Percentiles rank a stretch among this genome's conserved stretches.
phyloP scores from a whole-genome alignment of 2,797 vertebrate genomes.

The Pristis pectinata region DNA sequence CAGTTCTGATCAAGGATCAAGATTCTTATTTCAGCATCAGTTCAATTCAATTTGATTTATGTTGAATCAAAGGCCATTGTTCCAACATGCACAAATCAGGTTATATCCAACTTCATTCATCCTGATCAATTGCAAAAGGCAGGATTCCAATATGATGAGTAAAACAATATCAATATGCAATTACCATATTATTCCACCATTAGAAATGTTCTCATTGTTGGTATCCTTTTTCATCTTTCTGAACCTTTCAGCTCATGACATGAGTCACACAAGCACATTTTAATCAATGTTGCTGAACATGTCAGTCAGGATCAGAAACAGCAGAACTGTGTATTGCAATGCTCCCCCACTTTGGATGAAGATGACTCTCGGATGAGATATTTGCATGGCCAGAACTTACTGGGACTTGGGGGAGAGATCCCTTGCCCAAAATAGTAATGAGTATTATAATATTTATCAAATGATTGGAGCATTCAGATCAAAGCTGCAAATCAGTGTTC shows the following conservation, averaged over 20 bases:
- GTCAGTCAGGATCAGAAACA: not conserved
- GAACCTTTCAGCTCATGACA: not conserved
- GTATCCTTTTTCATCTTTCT: not conserved
- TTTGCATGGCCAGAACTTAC: not conserved
- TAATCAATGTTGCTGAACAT: not conserved
- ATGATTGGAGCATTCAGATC: not conserved
- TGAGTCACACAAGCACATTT: no score
- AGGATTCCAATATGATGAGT: not conserved
- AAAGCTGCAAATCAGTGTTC: not conserved
- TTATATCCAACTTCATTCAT: not conserved
- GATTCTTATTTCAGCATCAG: not conserved
- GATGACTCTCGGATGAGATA: not conserved
- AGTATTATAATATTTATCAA: not conserved
- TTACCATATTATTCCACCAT: not conserved
- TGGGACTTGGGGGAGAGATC: not conserved
- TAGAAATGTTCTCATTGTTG: not conserved
- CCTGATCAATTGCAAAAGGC: constrained; percentile 7
- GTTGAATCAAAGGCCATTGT: constrained; percentile 11
- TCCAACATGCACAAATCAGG: not conserved
- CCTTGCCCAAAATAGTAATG: not conserved
- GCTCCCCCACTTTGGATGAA: not conserved
- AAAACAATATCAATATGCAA: not conserved
- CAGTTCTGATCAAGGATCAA: constrained; percentile 3
- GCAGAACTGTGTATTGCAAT: not conserved
- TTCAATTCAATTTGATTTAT: constrained; percentile 14